Evolutionary conservation across 1,140 invertebrate genomes (phyloP), one percentile per base, ranked within the genome.

Genomic region (Doryteuthis pealeii): DNA sequence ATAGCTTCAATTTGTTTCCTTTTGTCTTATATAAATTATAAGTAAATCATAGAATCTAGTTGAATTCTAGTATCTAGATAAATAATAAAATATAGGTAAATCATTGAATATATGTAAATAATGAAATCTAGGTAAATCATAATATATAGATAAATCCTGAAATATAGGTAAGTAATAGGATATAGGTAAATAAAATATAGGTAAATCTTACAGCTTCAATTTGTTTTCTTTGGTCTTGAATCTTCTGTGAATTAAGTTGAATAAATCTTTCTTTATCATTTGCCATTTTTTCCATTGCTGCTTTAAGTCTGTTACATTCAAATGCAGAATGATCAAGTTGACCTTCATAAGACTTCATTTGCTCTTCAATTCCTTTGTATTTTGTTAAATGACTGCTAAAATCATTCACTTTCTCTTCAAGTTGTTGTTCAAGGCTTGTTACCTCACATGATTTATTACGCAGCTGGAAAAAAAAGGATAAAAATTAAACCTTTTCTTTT

Each of bases 131-230:
- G n/a, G n/a, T n/a, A n/a, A n/a, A n/a, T n/a, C n/a, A n/a, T n/a
- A n/a, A n/a, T n/a, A n/a, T n/a, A n/a, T n/a, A n/a, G n/a, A n/a
- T n/a, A n/a, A n/a, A n/a, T n/a, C n/a, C n/a, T n/a, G n/a, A n/a
- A n/a, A n/a, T n/a, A n/a, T n/a, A n/a, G n/a, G n/a, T n/a, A n/a
- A n/a, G n/a, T n/a, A n/a, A n/a, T n/a, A n/a, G n/a, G n/a, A n/a
- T n/a, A n/a, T n/a, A n/a, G n/a, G n/a, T n/a, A n/a, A n/a, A n/a
- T n/a, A n/a, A n/a, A n/a, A n/a, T n/a, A n/a, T n/a, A n/a, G n/a
- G n/a, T n/a, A n/a, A n/a, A n/a, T n/a, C 79, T 79, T 76, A 85
- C 84, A 28, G 79, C 81, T 33, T 84, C 84, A 65, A 85, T 83
- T 76, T 84, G 81, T 75, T 82, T 79, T 68, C 82, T 80, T 73